Conservation (phyloP, 1,140 invertebrate species). For the silkworm (Bombyx mori) region DNA sequence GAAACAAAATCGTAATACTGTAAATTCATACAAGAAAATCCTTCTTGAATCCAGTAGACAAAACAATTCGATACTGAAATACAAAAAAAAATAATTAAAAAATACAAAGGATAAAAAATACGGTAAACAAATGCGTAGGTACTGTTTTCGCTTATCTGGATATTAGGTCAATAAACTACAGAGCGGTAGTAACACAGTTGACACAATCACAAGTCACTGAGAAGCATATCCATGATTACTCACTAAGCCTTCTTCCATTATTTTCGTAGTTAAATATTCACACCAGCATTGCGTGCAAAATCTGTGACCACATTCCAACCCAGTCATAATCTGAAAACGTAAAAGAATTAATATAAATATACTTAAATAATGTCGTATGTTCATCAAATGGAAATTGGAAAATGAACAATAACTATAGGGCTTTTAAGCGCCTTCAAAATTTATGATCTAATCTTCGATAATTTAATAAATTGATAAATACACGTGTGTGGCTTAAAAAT, state of each 20-base stretch:
- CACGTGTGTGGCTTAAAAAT: too few species aligned
- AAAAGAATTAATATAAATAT: conserved; percentile 10
- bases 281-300: conserved; percentile 97
- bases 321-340: conserved; percentile 89
- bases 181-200: background rate
- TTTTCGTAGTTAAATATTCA: conserved; percentile 98
- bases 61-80: too few species aligned
- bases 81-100: too few species aligned
- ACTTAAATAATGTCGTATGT: conserved; percentile 3
- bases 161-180: too few species aligned
- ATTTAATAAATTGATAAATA: too few species aligned
- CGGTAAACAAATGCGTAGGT: too few species aligned
- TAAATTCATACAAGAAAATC: conserved; percentile 1
- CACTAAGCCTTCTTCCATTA: conserved; percentile 94
- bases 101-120: too few species aligned
- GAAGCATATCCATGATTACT: conserved; percentile 20
- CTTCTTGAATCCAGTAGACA: background rate
- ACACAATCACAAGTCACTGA: background rate
- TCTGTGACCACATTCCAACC: conserved; percentile 95
- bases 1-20: conserved; percentile 6
- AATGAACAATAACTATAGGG: too few species aligned
- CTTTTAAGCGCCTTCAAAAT: too few species aligned
- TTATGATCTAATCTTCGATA: too few species aligned
- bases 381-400: too few species aligned
- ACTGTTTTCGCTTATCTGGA: too few species aligned